These are phyloP conservation scores for Typhlomys cinereus DNA, from an alignment of 2,113 vertebrate genomes.

Conservation along the genomic window DNA sequence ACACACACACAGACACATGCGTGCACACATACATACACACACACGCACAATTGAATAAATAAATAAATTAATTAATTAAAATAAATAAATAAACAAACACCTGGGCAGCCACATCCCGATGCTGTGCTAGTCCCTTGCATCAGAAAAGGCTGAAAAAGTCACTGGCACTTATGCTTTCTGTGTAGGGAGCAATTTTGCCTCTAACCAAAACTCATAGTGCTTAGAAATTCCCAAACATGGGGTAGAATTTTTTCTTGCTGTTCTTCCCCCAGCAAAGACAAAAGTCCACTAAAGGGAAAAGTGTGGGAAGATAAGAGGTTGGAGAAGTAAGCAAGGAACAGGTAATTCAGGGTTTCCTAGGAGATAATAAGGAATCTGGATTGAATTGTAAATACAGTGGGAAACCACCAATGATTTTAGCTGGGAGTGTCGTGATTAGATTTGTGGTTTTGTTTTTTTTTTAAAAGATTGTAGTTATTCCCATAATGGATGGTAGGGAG, in stretches of 20 bases:
- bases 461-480: neutral
- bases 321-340: neutral
- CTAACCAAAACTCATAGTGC: neutral
- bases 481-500: neutral
- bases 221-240: neutral
- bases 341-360: neutral
- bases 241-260: neutral
- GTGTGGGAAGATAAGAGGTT: neutral
- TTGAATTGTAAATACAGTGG: neutral
- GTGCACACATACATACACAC: too few relatives aligned
- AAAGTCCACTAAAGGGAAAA: neutral
- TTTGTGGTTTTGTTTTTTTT: conserved; percentile 35
- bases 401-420: neutral
- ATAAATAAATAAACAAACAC: neutral
- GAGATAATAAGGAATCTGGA: neutral
- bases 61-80: too few relatives aligned
- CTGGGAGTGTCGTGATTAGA: neutral
- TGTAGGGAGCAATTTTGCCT: neutral
- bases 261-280: neutral
- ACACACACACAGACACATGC: too few relatives aligned
- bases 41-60: too few relatives aligned
- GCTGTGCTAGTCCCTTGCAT: neutral
- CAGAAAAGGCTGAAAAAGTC: neutral
- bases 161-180: neutral
- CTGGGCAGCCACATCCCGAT: neutral